Percentiles rank a stretch among this genome's conserved stretches.
Evolutionary conservation across 1,140 invertebrate genomes (phyloP).

Genomic region (Orius insidiosus): DNA sequence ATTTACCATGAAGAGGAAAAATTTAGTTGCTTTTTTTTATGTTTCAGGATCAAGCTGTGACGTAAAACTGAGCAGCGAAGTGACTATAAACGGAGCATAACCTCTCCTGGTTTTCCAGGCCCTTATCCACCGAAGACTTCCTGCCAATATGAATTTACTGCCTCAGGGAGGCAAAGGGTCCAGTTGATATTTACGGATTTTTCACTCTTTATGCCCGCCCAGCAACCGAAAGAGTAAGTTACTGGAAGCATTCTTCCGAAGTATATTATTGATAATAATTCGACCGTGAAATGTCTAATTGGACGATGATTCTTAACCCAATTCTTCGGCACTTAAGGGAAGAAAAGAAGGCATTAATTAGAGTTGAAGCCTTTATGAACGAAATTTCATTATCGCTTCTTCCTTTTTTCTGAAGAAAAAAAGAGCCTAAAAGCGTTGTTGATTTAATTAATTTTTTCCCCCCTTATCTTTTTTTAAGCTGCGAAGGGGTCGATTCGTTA

Average conservation of each 20-base stretch:
- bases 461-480: conserved; percentile 36
- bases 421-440: no score
- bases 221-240: conserved; percentile 38
- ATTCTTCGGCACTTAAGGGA: no score
- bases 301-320: no score
- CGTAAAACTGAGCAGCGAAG: conserved; percentile 55
- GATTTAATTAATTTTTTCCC: no score
- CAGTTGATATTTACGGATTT: conserved; percentile 63
- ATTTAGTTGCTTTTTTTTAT: conserved; percentile 14
- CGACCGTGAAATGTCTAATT: no score
- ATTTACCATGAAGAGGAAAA: no score
- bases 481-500: conserved; percentile 54
- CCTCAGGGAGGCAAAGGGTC: conserved; percentile 59
- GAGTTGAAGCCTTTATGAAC: no score
- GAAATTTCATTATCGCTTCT: no score
- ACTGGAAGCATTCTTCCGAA: not conserved
- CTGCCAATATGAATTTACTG: conserved; percentile 71
- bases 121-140: conserved; percentile 53
- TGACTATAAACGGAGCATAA: conserved; percentile 62
- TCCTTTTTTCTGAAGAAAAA: no score
- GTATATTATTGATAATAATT: not conserved
- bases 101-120: conserved; percentile 56
- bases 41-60: conserved; percentile 60
- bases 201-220: conserved; percentile 35
- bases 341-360: no score